These are phyloP conservation scores for Trochalopteron elliotii DNA, from an alignment of 2,113 vertebrate genomes.

Conservation along the genomic window DNA sequence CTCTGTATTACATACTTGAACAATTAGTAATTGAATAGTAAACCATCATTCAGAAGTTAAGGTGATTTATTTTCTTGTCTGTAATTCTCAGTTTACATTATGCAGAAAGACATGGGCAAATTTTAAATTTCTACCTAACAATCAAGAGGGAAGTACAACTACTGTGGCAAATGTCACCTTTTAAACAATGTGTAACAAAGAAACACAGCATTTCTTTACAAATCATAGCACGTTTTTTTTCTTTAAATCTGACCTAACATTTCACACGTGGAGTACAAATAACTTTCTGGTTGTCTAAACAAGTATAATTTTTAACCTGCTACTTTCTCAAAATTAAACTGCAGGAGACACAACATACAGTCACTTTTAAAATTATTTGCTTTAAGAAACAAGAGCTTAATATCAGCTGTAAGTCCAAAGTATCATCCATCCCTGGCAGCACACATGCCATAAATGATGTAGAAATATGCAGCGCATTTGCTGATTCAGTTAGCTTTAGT, in stretches of 20 bases:
- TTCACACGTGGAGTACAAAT: neutral
- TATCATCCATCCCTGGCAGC: slow-evolving; percentile 59
- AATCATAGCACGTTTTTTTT: neutral
- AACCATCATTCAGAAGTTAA: neutral
- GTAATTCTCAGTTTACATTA: neutral
- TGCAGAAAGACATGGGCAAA: neutral
- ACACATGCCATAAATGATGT: neutral
- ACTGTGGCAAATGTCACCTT: neutral
- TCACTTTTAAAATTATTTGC: slow-evolving; percentile 37
- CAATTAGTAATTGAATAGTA: neutral
- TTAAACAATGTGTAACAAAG: neutral
- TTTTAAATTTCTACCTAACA: neutral
- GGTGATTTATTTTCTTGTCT: neutral
- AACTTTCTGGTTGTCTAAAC: neutral
- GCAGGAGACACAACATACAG: slow-evolving; percentile 35
- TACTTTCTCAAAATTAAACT: slow-evolving; percentile 31
- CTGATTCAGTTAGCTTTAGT: slow-evolving; percentile 75
- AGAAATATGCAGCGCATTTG: slow-evolving; percentile 57
- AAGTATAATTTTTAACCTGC: neutral
- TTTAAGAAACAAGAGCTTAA: slow-evolving; percentile 68
- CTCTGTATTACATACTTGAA: neutral
- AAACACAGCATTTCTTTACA: neutral
- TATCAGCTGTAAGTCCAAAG: slow-evolving; percentile 69
- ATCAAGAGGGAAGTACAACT: neutral
- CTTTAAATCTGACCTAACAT: neutral